Base-by-base conservation (phyloP, 2,888 invertebrate species). In the Drosophila basisetae region DNA sequence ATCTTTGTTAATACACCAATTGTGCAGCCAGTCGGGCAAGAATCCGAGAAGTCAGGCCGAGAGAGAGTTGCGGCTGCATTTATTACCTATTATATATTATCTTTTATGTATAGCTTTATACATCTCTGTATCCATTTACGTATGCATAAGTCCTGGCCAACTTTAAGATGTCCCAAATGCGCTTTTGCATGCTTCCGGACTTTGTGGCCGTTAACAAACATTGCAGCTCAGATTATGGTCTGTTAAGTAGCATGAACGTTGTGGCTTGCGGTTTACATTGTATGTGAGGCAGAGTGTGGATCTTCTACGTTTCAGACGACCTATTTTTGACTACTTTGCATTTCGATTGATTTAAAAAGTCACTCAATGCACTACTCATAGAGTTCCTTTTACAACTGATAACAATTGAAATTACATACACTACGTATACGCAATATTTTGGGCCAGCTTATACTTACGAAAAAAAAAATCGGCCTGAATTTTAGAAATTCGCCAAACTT, bases 121-220 rank as follows among this genome's bases (percentile, higher is more conserved):
- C 30, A n/a, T 30, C 18, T 43, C 37, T 39, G 55, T 31, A 16
- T n/a, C 7, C 28, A 22, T 41, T 37, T 71, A n/a, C 64, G 55
- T 64, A 49, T 50, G 41, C 73, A 49, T 47, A 11, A 56, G 52
- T 47, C 25, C 68, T 43, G 30, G 25, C 25, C 61, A 59, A 53
- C 56, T 52, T 35, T 28, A 55, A 35, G 49, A 50, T 78, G 78
- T 71, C 66, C 76, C 65, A 67, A 78, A 84, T 83, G 73, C 73
- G 52, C 73, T 71, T 63, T 63, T 9, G 58, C 30, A 25, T 50
- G 63, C 69, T 73, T 81, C 76, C 78, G 71, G 56, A 60, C 68
- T 64, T 76, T 68, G 68, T 31, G 61, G 9, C 25, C 55, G n/a
- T 69, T 72, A 67, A 64, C 71, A 49, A 65, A 54, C 72, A 58